Conservation (phyloP, 2,888 invertebrate genomes). For the Steinernema hermaphroditum region DNA sequence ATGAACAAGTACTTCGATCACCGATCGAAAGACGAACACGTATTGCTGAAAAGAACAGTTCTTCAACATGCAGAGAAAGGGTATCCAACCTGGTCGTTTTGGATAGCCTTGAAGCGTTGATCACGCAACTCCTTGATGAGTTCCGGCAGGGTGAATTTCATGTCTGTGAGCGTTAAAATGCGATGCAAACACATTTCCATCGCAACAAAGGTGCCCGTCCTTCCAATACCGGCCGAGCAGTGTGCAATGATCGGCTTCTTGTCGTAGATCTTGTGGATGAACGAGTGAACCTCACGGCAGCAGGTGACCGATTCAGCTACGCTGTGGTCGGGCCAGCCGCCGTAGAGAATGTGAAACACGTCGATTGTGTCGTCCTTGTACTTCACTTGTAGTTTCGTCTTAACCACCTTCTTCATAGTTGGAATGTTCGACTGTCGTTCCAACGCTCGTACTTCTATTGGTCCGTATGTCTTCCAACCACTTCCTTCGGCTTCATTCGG, state of each 20-base stretch:
- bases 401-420: constrained; percentile 38
- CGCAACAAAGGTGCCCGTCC: constrained; percentile 25
- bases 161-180: neutral
- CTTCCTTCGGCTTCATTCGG: constrained; percentile 30
- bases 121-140: constrained; percentile 35
- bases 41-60: constrained; percentile 35
- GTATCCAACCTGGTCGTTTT: constrained; percentile 37
- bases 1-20: constrained; percentile 37
- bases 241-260: constrained; percentile 41
- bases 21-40: constrained; percentile 30
- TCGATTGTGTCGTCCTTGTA: constrained; percentile 21
- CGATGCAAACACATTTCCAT: constrained; percentile 4
- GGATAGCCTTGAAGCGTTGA: constrained; percentile 40
- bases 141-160: constrained; percentile 31
- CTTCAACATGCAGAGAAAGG: neutral
- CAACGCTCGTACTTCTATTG: constrained; percentile 34
- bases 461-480: constrained; percentile 33
- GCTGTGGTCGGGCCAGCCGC: constrained; percentile 44
- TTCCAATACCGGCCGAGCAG: constrained; percentile 43
- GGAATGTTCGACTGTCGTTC: constrained; percentile 36
- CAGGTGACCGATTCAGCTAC: constrained; percentile 37
- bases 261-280: constrained; percentile 35
- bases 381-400: constrained; percentile 38
- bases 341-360: constrained; percentile 36
- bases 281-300: constrained; percentile 34